Evolutionary conservation across 2,888 invertebrate species (phyloP), one percentile per base, ranked within the genome.

Genomic region (Cheilosia urbana): DNA sequence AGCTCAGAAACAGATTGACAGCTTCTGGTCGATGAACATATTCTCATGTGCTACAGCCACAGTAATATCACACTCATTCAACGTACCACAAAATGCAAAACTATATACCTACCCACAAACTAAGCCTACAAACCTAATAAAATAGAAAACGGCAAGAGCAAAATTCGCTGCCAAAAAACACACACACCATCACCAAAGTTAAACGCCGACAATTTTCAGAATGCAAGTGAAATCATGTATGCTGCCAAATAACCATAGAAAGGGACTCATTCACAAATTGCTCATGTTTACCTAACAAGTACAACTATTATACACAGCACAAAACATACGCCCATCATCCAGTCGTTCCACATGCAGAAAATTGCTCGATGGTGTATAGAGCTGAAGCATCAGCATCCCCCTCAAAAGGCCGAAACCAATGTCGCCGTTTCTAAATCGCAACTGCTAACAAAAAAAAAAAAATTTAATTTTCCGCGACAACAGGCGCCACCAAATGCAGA

Each of bases 391-490:
- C n/a, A 51, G 30, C 9, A 34, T 47, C 21, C 13, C 37, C 47
- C n/a, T 7, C 19, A 27, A 30, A 34, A 45, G 11, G 13, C 27
- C 3, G 17, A 73, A 42, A 17, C n/a, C 77, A 72, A 62, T 72
- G 82, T 57, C 68, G 68, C 49, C 72, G 27, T 60, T 76, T 30
- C 58, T 47, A 51, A 80, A 72, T 58, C 60, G 30, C 9, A 65
- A 58, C 4, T 73, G 21, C 55, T 34, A 60, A 42, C 9, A 79
- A 62, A 30, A 57, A 69, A 69, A 68, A 69, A 5, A 47, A 72
- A 83, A 66, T 53, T 58, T 57, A 84, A 45, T 81, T 84, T 87
- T 87, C 82, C 62, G 66, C 49, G 57, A 66, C 60, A 72, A 13
- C 49, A 78, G 78, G 78, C 79, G 73, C 73, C 63, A 83, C 73